Evolutionary conservation across 2,888 invertebrate species (phyloP), one percentile per base, ranked within the genome.

Genomic region (Cantharis lateralis): DNA sequence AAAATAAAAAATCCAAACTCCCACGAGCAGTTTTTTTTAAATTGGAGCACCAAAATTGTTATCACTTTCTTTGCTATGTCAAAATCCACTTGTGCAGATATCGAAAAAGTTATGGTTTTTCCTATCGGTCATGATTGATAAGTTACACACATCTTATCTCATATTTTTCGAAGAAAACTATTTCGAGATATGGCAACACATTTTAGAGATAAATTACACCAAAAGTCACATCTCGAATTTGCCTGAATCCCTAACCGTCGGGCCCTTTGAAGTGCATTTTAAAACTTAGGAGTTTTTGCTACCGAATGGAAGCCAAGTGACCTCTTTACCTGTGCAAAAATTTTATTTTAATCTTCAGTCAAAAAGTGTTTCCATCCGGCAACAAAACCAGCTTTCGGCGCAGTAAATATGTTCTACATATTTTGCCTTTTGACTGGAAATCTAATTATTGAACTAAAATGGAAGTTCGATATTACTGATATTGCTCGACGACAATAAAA

Each of bases 301-400:
- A 70, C 70, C 62, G 70, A 70, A 70, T 48, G n/a, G 48, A n/a
- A 48, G 13, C n/a, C 48, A 68, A 70, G 13, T 70, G 70, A 70
- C 70, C 64, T 66, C n/a, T 66, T 66, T 20, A 32, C 70, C 61
- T 48, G 61, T 70, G 13, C 15, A 48, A 61, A 48, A 48, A 18
- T 11, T 63, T 15, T 63, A 64, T 16, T 16, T n/a, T 32, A 5
- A 32, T 32, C 32, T 13, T 4, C 13, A 48, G 7, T n/a, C n/a
- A n/a, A 48, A n/a, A n/a, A n/a, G 1, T 48, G 3, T 5, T 48
- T 48, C n/a, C 3, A 28, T 10, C 11, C 28, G 32, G 4, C 11
- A 32, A 13, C 11, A 11, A 28, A 28, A 10, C 10, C 32, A 4
- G 13, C 32, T 32, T 48, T 48, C 9, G 3, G 48, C 7, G 9